phyloP scores from a whole-genome alignment of 2,113 vertebrate genomes.

The Cheilinus undulatus region DNA sequence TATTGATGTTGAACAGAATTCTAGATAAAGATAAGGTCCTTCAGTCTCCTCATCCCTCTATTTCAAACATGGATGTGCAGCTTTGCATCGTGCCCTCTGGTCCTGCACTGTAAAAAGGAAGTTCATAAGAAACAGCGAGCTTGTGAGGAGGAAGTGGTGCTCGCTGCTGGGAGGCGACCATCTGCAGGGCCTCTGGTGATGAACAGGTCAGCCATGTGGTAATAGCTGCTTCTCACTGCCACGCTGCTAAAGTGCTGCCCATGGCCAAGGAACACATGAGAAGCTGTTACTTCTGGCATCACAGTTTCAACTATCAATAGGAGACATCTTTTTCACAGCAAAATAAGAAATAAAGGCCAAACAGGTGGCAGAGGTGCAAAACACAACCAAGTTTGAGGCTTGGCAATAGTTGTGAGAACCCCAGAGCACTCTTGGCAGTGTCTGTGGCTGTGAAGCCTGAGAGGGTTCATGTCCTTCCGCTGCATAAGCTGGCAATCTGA shows the following conservation, averaged over 20 bases:
- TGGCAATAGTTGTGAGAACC: not conserved
- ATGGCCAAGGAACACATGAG: constrained; percentile 18
- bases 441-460: constrained; percentile 5
- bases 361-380: not conserved
- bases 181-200: constrained; percentile 36
- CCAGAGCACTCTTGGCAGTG: not conserved
- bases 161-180: constrained; percentile 20
- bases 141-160: constrained; percentile 9
- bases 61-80: not conserved
- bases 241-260: constrained; percentile 25
- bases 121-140: constrained; percentile 4
- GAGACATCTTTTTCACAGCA: not conserved
- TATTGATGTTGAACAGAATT: not conserved
- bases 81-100: not conserved
- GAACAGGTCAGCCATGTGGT: constrained; percentile 44
- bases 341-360: not conserved
- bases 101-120: not conserved
- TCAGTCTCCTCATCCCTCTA: not conserved
- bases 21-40: not conserved
- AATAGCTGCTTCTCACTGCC: constrained; percentile 33
- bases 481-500: not conserved
- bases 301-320: constrained; percentile 11
- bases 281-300: constrained; percentile 15
- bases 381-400: constrained; percentile 1
- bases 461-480: not conserved